These are phyloP conservation scores for Perca schrenkii DNA, from an alignment of 2,113 vertebrate species.

Conservation along the genomic window DNA sequence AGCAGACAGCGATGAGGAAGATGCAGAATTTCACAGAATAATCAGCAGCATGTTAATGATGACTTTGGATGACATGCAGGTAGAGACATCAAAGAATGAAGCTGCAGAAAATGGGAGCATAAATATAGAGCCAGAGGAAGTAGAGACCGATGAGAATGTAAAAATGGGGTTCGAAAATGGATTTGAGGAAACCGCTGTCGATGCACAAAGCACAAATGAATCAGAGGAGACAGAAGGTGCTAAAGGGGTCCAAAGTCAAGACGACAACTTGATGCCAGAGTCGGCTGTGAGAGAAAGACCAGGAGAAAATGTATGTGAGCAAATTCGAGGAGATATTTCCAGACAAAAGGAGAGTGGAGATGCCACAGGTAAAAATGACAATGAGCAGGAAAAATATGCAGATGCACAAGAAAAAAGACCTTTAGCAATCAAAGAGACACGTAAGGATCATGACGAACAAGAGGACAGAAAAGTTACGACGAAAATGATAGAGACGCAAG, in stretches of 20 bases:
- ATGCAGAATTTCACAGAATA: constrained; percentile 69
- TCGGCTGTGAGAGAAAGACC: not conserved
- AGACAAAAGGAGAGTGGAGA: not conserved
- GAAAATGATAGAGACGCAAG: not conserved
- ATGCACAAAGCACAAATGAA: not conserved
- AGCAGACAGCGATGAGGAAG: constrained; percentile 54
- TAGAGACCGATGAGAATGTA: not conserved
- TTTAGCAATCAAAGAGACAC: not conserved
- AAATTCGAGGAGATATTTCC: not conserved
- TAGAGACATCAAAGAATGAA: not conserved
- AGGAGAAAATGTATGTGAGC: not conserved
- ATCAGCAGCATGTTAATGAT: constrained; percentile 74
- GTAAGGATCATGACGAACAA: not conserved
- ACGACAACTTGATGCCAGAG: not conserved
- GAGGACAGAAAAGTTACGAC: not conserved
- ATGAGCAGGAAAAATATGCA: not conserved
- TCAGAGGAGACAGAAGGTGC: not conserved
- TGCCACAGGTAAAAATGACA: not conserved
- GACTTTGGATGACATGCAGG: constrained; percentile 70
- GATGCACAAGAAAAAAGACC: not conserved
- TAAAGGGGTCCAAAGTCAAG: not conserved
- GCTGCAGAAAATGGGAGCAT: not conserved
- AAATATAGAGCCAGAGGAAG: constrained; percentile 8
- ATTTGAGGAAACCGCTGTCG: not conserved
- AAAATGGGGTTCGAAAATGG: not conserved